A percentile compares a stretch with the other conserved stretches of the same genome.
These are phyloP conservation scores for Galerucella nymphaeae DNA, from an alignment of 2,888 invertebrate genomes.

Conservation along the genomic window DNA sequence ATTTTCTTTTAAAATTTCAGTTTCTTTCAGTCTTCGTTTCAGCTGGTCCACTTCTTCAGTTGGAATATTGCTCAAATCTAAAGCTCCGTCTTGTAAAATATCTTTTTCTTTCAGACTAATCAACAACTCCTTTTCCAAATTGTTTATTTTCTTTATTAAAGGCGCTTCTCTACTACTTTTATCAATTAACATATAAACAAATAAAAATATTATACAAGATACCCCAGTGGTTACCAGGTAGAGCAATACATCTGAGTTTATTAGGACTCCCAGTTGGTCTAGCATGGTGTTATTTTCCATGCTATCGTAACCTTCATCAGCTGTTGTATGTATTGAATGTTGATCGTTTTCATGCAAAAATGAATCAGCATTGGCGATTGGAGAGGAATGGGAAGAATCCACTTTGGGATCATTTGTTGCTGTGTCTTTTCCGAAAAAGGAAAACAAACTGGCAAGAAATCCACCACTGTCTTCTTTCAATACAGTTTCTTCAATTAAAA, in stretches of 20 bases:
- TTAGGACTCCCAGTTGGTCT: constrained; percentile 38
- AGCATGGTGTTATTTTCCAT: constrained; percentile 18
- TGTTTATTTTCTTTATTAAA: constrained; percentile 76
- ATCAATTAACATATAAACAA: constrained; percentile 83
- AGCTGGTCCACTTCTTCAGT: constrained; percentile 78
- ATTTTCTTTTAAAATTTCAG: constrained; percentile 64
- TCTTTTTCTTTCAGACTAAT: constrained; percentile 74
- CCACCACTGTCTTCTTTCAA: constrained; percentile 28
- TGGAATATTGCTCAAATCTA: constrained; percentile 67
- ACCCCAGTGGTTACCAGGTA: constrained; percentile 70
- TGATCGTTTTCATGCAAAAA: constrained; percentile 9
- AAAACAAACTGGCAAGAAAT: constrained; percentile 31
- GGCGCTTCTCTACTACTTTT: constrained; percentile 78
- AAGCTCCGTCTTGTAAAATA: constrained; percentile 68
- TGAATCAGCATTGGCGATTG: constrained; percentile 16
- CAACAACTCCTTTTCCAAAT: constrained; percentile 72
- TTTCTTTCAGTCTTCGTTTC: constrained; percentile 72
- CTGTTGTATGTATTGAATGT: background rate
- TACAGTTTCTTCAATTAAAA: constrained; percentile 24
- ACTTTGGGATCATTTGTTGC: background rate
- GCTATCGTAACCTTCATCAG: constrained; percentile 21
- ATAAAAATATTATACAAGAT: constrained; percentile 78
- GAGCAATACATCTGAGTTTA: constrained; percentile 53
- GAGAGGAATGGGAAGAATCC: constrained; percentile 6
- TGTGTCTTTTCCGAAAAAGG: constrained; percentile 24